Conservation (phyloP, 2,797 vertebrate genomes). For the Sarcophilus harrisii region DNA sequence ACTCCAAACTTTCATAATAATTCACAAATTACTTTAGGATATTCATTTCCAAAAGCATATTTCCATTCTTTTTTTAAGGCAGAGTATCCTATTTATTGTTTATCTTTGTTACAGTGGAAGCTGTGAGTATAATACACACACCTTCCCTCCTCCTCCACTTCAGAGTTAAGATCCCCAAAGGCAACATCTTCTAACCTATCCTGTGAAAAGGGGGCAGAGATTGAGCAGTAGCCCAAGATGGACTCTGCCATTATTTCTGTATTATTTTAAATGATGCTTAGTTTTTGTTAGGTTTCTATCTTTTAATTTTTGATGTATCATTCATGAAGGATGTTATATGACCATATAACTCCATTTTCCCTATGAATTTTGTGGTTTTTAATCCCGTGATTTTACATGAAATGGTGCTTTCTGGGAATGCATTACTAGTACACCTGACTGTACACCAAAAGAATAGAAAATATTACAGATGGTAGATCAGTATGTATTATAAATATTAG, state of each 20-base stretch:
- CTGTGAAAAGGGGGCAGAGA: neutral
- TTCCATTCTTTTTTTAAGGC: neutral
- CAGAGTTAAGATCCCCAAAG: neutral
- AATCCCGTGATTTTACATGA: neutral
- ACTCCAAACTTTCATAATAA: neutral
- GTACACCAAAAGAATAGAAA: neutral
- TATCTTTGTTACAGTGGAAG: neutral
- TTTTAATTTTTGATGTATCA: neutral
- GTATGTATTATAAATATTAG: neutral
- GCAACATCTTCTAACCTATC: neutral
- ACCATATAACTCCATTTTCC: neutral
- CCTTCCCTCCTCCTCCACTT: neutral
- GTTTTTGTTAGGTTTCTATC: neutral
- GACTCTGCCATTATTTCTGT: neutral
- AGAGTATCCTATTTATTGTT: neutral
- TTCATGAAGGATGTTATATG: neutral
- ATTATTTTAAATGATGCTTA: neutral
- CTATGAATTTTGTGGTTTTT: neutral
- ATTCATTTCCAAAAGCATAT: neutral
- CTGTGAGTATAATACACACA: neutral
- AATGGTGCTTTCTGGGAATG: neutral
- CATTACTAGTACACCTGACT: neutral
- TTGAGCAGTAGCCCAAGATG: neutral
- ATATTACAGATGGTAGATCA: neutral
- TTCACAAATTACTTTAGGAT: neutral